phyloP scores from a whole-genome alignment of 2,113 vertebrate genomes.

The Xiphophorus couchianus region DNA sequence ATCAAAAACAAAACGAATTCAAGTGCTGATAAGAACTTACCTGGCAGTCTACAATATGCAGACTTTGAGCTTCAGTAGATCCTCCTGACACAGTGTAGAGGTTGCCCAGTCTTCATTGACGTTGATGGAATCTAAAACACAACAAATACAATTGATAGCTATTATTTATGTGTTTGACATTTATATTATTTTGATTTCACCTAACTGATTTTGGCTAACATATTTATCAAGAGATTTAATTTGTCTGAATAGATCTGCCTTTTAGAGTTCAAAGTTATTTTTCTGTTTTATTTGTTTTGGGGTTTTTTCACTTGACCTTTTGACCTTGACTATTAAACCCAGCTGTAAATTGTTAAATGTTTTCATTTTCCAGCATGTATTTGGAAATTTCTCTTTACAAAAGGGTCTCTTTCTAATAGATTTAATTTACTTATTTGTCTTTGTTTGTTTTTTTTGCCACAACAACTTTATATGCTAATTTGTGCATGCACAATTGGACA shows the following conservation, averaged over 20 bases:
- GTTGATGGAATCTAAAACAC: neutral
- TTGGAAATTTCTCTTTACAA: constrained; percentile 20
- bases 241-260: constrained; percentile 6
- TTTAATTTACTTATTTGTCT: too few relatives aligned
- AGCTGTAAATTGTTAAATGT: constrained; percentile 4
- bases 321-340: neutral
- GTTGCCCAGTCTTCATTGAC: neutral
- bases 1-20: too few relatives aligned
- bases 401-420: neutral
- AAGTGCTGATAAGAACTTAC: too few relatives aligned
- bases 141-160: neutral
- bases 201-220: neutral
- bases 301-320: too few relatives aligned
- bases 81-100: neutral
- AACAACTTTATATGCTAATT: too few relatives aligned
- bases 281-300: too few relatives aligned
- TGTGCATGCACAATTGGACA: too few relatives aligned
- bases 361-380: constrained; percentile 32
- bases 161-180: too few relatives aligned
- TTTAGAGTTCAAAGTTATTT: neutral
- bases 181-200: neutral
- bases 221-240: neutral
- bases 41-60: too few relatives aligned
- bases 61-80: too few relatives aligned
- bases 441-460: too few relatives aligned